Conservation (phyloP, 2,797 vertebrate species). For the Sebastolobus altivelis region DNA sequence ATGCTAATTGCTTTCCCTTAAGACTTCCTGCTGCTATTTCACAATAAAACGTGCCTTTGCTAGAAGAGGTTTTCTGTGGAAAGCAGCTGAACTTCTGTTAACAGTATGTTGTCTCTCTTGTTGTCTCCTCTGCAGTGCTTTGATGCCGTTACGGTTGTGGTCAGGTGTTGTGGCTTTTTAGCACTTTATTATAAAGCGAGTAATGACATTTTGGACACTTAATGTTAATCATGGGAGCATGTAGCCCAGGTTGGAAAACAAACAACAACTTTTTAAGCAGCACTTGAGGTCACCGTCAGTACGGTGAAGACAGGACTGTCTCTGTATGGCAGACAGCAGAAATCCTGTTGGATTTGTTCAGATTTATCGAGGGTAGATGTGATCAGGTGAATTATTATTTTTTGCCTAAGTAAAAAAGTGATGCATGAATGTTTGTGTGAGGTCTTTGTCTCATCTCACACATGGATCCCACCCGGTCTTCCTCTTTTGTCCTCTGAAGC, state of each 20-base stretch:
- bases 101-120: not conserved
- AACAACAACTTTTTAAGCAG: not conserved
- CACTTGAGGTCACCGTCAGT: not conserved
- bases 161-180: not conserved
- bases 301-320: not conserved
- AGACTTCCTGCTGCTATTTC: slow-evolving; percentile 24
- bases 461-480: slow-evolving; percentile 62
- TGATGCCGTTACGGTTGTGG: not conserved
- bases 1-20: not conserved
- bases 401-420: too few species aligned
- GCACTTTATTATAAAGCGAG: not conserved
- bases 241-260: not conserved
- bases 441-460: slow-evolving; percentile 55
- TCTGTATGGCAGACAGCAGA: slow-evolving; percentile 9
- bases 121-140: not conserved
- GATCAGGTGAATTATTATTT: slow-evolving; percentile 9
- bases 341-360: slow-evolving; percentile 6
- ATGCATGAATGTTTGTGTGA: not conserved
- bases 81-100: not conserved
- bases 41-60: slow-evolving; percentile 14
- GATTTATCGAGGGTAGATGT: not conserved
- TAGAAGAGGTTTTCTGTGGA: slow-evolving; percentile 11
- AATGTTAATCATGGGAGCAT: not conserved
- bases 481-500: slow-evolving; percentile 50
- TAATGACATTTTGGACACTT: not conserved